Evolutionary conservation across 2,113 vertebrate species (phyloP).

Genomic region (Platycercus adscitus): DNA sequence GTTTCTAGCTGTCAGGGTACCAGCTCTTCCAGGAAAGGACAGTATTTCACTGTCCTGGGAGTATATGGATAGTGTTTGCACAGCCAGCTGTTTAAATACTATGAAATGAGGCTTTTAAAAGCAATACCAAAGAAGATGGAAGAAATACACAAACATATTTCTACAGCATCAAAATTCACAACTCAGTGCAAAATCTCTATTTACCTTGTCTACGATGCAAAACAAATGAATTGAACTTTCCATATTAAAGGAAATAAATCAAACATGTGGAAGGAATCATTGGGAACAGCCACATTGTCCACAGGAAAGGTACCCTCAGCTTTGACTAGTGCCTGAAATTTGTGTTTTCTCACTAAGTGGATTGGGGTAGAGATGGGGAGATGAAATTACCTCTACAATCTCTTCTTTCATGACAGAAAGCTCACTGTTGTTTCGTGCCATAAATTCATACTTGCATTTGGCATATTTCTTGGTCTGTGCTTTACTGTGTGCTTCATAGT

Average conservation of each 20-base stretch:
- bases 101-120: not conserved
- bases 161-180: not conserved
- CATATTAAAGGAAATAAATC: not conserved
- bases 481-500: constrained; percentile 76
- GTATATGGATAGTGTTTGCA: not conserved
- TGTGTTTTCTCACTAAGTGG: not conserved
- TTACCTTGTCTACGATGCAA: not conserved
- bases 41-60: not conserved
- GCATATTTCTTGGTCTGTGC: constrained; percentile 83
- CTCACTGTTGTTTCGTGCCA: constrained; percentile 92
- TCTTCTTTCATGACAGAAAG: constrained; percentile 93
- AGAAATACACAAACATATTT: not conserved
- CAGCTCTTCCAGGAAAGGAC: not conserved
- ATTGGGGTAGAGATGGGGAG: not conserved
- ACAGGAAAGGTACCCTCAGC: not conserved
- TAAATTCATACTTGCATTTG: constrained; percentile 94
- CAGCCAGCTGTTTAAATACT: not conserved
- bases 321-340: not conserved
- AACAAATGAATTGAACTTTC: not conserved
- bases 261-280: not conserved
- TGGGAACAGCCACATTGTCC: not conserved
- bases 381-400: constrained; percentile 85
- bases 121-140: not conserved
- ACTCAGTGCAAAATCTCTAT: not conserved
- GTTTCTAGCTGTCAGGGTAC: not conserved